A percentile compares a stretch with the other conserved stretches of the same genome.
phyloP scores from a whole-genome alignment of 1,140 invertebrate species.

The Trichonephila inaurata region DNA sequence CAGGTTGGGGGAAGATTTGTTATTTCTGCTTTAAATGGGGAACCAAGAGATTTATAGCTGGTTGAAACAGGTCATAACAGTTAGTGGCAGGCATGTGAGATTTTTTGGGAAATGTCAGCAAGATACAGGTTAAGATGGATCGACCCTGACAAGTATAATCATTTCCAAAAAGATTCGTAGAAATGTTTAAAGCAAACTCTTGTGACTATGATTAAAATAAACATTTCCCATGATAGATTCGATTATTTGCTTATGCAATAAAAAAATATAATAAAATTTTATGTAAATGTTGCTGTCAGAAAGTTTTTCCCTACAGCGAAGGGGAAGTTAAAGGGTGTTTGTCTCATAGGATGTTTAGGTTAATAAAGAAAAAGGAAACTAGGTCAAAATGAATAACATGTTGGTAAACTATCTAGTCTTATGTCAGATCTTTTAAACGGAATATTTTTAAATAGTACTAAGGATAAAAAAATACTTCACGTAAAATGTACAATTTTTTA shows the following conservation, averaged over 20 bases:
- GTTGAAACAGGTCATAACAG: background rate
- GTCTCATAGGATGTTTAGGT: background rate
- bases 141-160: slow-evolving; percentile 1
- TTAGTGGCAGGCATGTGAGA: background rate
- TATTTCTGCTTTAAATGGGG: background rate
- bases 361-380: background rate
- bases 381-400: too few species aligned
- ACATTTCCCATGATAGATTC: background rate
- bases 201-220: background rate
- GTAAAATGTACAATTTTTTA: too few species aligned
- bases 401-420: too few species aligned
- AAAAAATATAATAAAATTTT: background rate
- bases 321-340: background rate
- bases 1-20: background rate
- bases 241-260: background rate
- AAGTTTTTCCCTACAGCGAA: background rate
- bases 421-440: too few species aligned
- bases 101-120: background rate
- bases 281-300: background rate
- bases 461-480: too few species aligned
- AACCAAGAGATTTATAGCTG: background rate
- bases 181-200: background rate
- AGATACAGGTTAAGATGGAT: background rate
- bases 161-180: background rate
- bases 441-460: too few species aligned